A percentile compares a stretch with the other conserved stretches of the same genome.
These are phyloP conservation scores for Musca vetustissima DNA, from an alignment of 1,140 invertebrate species.

Conservation along the genomic window DNA sequence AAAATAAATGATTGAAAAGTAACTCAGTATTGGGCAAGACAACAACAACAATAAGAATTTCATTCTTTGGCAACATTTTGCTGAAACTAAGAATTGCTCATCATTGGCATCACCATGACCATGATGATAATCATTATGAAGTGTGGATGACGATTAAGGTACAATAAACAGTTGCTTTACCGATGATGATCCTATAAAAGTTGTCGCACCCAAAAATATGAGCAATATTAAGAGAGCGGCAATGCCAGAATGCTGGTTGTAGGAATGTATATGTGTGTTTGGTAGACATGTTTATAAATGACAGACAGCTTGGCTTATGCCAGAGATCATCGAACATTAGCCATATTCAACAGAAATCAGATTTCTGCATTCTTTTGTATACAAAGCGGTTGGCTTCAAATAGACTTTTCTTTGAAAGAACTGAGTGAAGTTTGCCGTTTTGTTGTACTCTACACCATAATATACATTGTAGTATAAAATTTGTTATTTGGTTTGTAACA, in stretches of 20 bases:
- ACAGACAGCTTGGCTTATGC: constrained; percentile 21
- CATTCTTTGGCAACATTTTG: too few species aligned
- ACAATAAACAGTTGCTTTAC: neutral
- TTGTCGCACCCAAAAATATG: constrained; percentile 12
- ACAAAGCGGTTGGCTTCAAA: too few species aligned
- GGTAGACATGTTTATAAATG: constrained; percentile 1
- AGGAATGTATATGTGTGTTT: neutral
- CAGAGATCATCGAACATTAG: constrained; percentile 24
- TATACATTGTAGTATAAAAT: too few species aligned
- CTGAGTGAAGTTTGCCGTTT: too few species aligned
- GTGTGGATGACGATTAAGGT: neutral
- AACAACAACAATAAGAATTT: neutral
- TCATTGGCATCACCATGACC: neutral
- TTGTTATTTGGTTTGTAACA: too few species aligned
- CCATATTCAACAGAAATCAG: neutral
- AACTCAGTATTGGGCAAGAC: neutral
- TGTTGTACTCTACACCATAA: too few species aligned
- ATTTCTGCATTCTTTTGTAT: too few species aligned
- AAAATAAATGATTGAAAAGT: constrained; percentile 18
- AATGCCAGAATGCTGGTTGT: too few species aligned
- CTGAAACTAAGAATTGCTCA: neutral
- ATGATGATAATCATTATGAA: neutral
- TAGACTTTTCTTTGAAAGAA: too few species aligned
- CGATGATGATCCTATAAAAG: constrained; percentile 11
- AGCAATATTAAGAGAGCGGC: too few species aligned